Conservation (phyloP, 2,113 vertebrate genomes). For the Crotalus viridis region DNA sequence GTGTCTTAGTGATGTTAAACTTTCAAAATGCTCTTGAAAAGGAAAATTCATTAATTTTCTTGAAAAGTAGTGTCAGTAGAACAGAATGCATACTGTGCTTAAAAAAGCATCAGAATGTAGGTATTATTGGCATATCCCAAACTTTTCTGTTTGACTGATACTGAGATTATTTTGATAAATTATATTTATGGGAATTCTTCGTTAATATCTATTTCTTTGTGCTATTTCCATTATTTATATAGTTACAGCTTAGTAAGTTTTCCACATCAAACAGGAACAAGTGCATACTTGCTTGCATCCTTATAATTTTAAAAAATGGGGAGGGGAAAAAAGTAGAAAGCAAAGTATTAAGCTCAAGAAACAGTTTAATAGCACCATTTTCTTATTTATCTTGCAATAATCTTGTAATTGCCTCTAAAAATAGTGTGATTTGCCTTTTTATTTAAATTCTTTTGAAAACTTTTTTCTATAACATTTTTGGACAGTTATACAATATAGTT, state of each 20-base stretch:
- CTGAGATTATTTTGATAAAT: not conserved
- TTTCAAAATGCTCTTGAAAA: not conserved
- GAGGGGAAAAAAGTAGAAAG: not conserved
- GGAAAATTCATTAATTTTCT: not conserved
- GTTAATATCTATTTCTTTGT: not conserved
- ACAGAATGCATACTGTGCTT: not conserved
- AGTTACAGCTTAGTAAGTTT: not conserved
- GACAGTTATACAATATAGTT: not conserved
- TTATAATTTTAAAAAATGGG: not conserved
- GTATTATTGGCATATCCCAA: not conserved
- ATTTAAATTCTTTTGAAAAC: not conserved
- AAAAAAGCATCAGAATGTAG: not conserved
- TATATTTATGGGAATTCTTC: not conserved
- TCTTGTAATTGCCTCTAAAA: not conserved
- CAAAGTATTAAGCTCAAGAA: not conserved
- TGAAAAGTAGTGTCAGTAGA: not conserved
- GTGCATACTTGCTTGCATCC: not conserved
- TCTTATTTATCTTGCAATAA: not conserved
- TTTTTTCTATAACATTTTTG: not conserved
- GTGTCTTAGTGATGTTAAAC: not conserved
- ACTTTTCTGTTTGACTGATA: not conserved
- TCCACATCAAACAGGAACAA: not conserved
- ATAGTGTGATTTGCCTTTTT: not conserved
- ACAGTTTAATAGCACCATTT: not conserved
- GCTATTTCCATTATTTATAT: not conserved